A percentile compares a stretch with the other conserved stretches of the same genome.
Evolutionary conservation across 2,888 invertebrate genomes (phyloP).

Genomic region (Melikaiella ostensackeni): DNA sequence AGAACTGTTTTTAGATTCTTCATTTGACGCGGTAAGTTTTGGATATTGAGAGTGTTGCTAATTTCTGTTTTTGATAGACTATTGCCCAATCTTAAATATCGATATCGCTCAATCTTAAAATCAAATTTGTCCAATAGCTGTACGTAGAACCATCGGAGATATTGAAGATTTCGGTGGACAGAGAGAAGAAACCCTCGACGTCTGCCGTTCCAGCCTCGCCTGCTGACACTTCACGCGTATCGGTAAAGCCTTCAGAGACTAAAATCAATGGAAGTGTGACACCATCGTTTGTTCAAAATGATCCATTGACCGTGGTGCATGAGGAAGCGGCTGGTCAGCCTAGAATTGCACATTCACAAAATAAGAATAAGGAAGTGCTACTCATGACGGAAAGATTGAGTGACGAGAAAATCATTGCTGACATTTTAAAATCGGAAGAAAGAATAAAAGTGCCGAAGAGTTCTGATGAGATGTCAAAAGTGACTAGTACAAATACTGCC

Average conservation of each 20-base stretch:
- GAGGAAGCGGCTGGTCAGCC: constrained; percentile 64
- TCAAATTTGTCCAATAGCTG: constrained; percentile 62
- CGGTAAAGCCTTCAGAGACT: constrained; percentile 60
- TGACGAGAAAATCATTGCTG: constrained; percentile 75
- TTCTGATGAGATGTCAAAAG: constrained; percentile 71
- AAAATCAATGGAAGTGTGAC: constrained; percentile 72
- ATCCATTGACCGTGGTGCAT: constrained; percentile 60
- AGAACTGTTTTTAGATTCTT: constrained; percentile 93
- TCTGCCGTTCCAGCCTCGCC: constrained; percentile 49
- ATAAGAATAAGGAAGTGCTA: constrained; percentile 51
- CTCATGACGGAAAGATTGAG: constrained; percentile 62
- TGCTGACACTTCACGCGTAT: constrained; percentile 51
- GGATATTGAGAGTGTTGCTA: neutral
- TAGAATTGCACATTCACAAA: constrained; percentile 53
- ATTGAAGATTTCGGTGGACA: constrained; percentile 62
- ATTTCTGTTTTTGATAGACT: constrained; percentile 1
- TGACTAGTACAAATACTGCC: constrained; percentile 73
- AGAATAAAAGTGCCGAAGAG: constrained; percentile 66
- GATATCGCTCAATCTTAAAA: neutral
- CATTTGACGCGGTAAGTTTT: constrained; percentile 81
- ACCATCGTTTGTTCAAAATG: constrained; percentile 59
- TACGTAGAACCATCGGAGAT: constrained; percentile 73
- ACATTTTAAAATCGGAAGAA: constrained; percentile 74
- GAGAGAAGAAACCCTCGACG: constrained; percentile 53
- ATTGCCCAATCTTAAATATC: neutral